Evolutionary conservation across 1,140 invertebrate species (phyloP).

Genomic region (Atopsyche davidsoni): DNA sequence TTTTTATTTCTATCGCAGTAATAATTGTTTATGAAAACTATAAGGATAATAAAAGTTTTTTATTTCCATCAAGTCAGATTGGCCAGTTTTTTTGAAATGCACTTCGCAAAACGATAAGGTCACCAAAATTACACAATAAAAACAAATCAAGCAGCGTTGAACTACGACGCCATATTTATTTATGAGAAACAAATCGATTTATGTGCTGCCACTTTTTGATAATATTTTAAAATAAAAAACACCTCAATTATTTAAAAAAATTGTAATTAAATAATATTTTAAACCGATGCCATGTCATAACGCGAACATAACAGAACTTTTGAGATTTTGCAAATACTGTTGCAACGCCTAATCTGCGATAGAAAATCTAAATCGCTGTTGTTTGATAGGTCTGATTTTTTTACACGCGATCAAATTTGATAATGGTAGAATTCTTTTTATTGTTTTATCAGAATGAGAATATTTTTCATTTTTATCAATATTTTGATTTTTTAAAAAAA

Average conservation of each 20-base stretch:
- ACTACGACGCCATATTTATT: conserved; percentile 25
- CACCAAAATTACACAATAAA: conserved; percentile 15
- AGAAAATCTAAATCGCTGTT: too few relatives aligned
- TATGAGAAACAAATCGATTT: conserved; percentile 22
- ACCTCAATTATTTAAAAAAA: not conserved
- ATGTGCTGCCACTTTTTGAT: conserved; percentile 11
- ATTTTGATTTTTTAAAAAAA: too few relatives aligned
- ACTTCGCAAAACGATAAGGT: conserved; percentile 4
- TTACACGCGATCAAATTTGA: too few relatives aligned
- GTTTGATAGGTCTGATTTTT: too few relatives aligned
- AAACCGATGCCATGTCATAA: too few relatives aligned
- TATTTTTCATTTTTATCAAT: too few relatives aligned
- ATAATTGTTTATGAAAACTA: conserved; percentile 15
- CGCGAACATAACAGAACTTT: too few relatives aligned
- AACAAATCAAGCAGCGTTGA: conserved; percentile 17
- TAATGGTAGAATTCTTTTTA: too few relatives aligned
- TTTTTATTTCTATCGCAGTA: conserved; percentile 12
- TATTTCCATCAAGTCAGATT: conserved; percentile 19
- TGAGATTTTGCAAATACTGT: too few relatives aligned
- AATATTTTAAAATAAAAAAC: not conserved
- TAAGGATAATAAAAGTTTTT: conserved; percentile 1
- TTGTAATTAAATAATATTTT: too few relatives aligned
- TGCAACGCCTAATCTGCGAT: too few relatives aligned
- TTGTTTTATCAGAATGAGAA: too few relatives aligned
- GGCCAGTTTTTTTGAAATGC: conserved; percentile 1